Conservation (phyloP, 2,888 invertebrate species). For the Lucinisca nassula region DNA sequence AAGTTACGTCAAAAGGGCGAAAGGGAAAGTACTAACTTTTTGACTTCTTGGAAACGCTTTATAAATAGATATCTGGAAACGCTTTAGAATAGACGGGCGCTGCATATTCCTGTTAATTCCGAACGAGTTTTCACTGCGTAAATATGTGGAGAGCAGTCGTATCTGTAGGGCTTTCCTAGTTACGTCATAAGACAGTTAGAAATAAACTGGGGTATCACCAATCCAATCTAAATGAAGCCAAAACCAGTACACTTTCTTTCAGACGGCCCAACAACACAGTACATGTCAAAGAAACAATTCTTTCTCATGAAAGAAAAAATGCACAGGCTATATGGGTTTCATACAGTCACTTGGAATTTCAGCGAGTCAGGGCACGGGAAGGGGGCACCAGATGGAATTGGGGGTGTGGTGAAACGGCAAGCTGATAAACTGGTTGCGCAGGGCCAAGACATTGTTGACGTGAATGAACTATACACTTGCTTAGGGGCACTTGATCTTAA, state of each 20-base stretch:
- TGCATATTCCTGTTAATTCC: too few relatives aligned
- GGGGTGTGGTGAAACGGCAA: slow-evolving; percentile 80
- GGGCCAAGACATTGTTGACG: neutral
- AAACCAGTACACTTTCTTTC: neutral
- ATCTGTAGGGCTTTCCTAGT: too few relatives aligned
- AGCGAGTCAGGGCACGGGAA: slow-evolving; percentile 86
- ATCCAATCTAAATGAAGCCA: neutral
- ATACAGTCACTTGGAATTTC: slow-evolving; percentile 80
- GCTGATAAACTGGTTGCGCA: slow-evolving; percentile 70
- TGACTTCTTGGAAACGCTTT: too few relatives aligned
- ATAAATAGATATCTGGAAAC: too few relatives aligned
- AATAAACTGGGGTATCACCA: too few relatives aligned
- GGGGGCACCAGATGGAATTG: slow-evolving; percentile 84
- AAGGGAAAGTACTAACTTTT: too few relatives aligned
- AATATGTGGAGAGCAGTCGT: too few relatives aligned
- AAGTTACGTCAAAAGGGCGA: too few relatives aligned
- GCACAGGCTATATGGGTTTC: neutral
- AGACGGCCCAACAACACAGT: slow-evolving; percentile 23
- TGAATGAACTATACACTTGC: neutral
- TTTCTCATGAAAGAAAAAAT: slow-evolving; percentile 23
- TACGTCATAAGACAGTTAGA: too few relatives aligned
- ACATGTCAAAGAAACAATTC: slow-evolving; percentile 8
- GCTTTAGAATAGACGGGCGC: too few relatives aligned
- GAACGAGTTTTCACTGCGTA: too few relatives aligned
- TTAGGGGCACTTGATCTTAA: neutral